phyloP scores from a whole-genome alignment of 2,888 invertebrate species.

The Harpalus rufipes region DNA sequence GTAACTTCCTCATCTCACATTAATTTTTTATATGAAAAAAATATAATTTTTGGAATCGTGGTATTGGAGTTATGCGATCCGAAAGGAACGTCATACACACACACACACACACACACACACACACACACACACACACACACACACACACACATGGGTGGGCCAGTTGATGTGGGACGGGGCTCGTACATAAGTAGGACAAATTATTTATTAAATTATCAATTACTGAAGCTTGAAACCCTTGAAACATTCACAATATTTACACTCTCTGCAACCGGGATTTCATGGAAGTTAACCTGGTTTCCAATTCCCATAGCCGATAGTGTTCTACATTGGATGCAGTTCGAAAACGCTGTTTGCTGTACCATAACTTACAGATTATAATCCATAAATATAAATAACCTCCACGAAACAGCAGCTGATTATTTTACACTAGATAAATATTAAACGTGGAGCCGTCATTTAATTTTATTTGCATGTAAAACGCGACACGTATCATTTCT shows the following conservation, averaged over 20 bases:
- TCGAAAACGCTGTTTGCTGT: neutral
- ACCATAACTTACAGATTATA: conserved; percentile 4
- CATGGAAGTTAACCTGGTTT: conserved; percentile 37
- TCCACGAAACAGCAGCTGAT: conserved; percentile 6
- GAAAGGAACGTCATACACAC: too few species aligned
- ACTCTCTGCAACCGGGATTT: conserved; percentile 9
- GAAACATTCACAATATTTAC: neutral
- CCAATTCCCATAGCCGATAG: conserved; percentile 28
- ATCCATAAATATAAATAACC: conserved; percentile 19
- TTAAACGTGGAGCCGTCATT: conserved; percentile 11
- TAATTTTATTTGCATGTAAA: conserved; percentile 50
- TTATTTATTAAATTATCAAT: neutral
- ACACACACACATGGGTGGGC: too few species aligned
- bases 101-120: too few species aligned
- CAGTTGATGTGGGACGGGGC: too few species aligned
- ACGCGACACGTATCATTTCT: conserved; percentile 35
- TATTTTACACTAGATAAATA: conserved; percentile 43
- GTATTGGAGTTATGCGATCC: too few species aligned
- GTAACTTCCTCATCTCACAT: too few species aligned
- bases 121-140: too few species aligned
- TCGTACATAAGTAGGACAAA: too few species aligned
- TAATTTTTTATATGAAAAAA: too few species aligned
- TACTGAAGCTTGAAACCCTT: neutral
- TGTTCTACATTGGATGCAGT: neutral
- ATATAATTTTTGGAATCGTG: too few species aligned